Conservation (phyloP, 2,797 vertebrate species). For the Alca torda region DNA sequence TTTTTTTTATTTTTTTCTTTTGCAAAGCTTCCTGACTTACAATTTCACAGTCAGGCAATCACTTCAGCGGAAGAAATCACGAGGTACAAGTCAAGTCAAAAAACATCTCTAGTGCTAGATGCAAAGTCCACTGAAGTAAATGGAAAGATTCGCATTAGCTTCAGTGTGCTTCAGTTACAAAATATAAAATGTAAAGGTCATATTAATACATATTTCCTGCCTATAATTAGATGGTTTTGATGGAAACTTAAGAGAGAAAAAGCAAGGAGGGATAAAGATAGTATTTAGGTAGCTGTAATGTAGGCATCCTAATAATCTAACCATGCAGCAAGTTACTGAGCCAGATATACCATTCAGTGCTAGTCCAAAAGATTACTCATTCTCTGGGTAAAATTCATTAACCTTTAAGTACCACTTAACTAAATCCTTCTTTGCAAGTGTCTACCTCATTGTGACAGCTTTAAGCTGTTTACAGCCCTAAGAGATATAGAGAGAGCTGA, state of each 20-base stretch:
- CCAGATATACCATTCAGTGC: not conserved
- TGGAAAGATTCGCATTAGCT: not conserved
- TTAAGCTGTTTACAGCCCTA: constrained; percentile 4
- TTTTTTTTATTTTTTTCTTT: not conserved
- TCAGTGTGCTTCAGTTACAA: not conserved
- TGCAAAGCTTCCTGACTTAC: not conserved
- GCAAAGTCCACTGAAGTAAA: not conserved
- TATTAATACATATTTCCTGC: constrained; percentile 19
- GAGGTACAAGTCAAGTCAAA: not conserved
- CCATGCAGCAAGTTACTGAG: not conserved
- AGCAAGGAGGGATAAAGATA: not conserved
- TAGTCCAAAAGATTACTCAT: constrained; percentile 10
- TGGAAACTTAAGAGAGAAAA: constrained; percentile 12
- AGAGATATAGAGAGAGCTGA: not conserved
- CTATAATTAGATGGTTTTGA: not conserved
- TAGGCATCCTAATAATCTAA: not conserved
- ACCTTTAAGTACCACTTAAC: constrained; percentile 32
- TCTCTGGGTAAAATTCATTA: constrained; percentile 45
- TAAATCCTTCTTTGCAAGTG: constrained; percentile 41
- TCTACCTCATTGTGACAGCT: not conserved
- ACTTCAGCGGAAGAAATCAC: not conserved
- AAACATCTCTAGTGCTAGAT: not conserved
- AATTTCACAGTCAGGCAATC: not conserved
- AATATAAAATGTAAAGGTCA: not conserved
- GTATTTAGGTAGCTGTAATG: not conserved